Percentiles rank a stretch among this genome's conserved stretches.
Conservation (phyloP, 2,888 invertebrate species). For the Baccha elongata region DNA sequence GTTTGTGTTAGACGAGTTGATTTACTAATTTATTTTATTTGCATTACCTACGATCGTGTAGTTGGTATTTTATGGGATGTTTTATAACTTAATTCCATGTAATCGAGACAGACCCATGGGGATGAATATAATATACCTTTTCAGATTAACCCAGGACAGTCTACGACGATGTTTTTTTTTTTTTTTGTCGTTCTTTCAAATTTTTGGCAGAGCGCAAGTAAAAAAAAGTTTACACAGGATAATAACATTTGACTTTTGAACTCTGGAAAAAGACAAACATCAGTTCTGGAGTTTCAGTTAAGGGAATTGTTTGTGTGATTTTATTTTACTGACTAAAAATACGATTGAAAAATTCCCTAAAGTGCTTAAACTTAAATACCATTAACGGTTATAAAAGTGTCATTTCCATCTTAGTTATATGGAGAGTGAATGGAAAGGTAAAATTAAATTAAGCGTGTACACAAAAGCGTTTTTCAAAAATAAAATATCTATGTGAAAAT, state of each 20-base stretch:
- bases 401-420: constrained; percentile 25
- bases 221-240: constrained; percentile 43
- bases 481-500: no score
- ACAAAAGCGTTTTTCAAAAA: no score
- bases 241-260: constrained; percentile 61
- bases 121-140: neutral
- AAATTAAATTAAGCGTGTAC: no score
- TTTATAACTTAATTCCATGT: constrained; percentile 40
- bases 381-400: constrained; percentile 32
- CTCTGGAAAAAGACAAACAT: constrained; percentile 40
- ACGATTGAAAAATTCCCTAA: constrained; percentile 29
- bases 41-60: constrained; percentile 27
- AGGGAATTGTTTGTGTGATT: constrained; percentile 16
- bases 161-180: neutral
- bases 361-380: constrained; percentile 32
- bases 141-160: neutral
- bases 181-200: neutral
- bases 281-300: constrained; percentile 47
- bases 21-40: constrained; percentile 63
- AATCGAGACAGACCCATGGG: constrained; percentile 39
- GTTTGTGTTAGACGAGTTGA: constrained; percentile 36
- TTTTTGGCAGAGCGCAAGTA: constrained; percentile 27
- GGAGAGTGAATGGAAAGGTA: neutral
- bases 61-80: constrained; percentile 25
- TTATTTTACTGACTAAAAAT: constrained; percentile 2